Conservation (phyloP, 1,140 invertebrate genomes). For the Chelonus insularis region DNA sequence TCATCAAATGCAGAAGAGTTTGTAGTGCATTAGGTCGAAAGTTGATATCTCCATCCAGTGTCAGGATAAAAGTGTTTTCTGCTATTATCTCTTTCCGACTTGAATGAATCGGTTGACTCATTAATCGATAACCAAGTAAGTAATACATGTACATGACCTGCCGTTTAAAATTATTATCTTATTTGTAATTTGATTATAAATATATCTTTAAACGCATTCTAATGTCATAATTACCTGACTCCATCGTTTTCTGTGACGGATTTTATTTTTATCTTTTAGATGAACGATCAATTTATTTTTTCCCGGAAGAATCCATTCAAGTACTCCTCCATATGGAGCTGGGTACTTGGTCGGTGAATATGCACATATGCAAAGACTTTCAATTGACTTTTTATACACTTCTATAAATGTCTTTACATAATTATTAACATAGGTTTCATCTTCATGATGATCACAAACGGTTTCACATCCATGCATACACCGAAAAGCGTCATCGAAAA, state of each 20-base stretch:
- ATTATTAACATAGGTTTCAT: slow-evolving; percentile 76
- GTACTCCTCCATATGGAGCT: slow-evolving; percentile 85
- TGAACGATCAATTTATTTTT: slow-evolving; percentile 84
- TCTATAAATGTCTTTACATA: slow-evolving; percentile 80
- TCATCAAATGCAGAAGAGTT: slow-evolving; percentile 87
- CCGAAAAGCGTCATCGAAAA: slow-evolving; percentile 89
- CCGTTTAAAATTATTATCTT: no score
- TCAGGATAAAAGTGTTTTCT: slow-evolving; percentile 87
- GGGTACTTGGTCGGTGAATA: slow-evolving; percentile 77
- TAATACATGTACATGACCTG: slow-evolving; percentile 96
- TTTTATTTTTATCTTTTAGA: slow-evolving; percentile 86
- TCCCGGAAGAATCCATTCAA: slow-evolving; percentile 84
- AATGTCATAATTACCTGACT: slow-evolving; percentile 66
- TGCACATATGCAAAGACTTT: slow-evolving; percentile 64
- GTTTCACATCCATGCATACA: slow-evolving; percentile 60
- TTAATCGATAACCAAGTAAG: slow-evolving; percentile 78
- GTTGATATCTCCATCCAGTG: slow-evolving; percentile 93
- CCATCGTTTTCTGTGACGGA: slow-evolving; percentile 82
- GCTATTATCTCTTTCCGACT: slow-evolving; percentile 74
- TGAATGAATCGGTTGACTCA: slow-evolving; percentile 72
- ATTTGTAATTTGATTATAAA: no score
- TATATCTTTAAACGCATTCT: no score
- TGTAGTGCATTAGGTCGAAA: slow-evolving; percentile 86
- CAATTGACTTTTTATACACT: slow-evolving; percentile 74
- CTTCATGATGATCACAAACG: slow-evolving; percentile 71